These are phyloP conservation scores for Tautogolabrus adspersus DNA, from an alignment of 2,113 vertebrate genomes.

Conservation along the genomic window DNA sequence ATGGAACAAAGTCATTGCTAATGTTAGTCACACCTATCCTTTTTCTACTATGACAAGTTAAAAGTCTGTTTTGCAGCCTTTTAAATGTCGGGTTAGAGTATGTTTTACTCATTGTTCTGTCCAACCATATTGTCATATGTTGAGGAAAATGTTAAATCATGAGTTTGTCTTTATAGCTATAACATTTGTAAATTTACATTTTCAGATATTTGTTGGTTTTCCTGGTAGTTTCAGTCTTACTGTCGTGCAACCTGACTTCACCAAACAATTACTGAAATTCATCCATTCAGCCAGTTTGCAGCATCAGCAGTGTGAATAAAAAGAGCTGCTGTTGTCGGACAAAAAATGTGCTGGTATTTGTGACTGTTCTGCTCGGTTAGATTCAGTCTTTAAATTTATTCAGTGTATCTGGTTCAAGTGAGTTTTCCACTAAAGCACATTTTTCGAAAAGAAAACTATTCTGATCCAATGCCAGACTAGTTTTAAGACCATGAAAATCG, in stretches of 20 bases:
- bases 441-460: slow-evolving; percentile 17
- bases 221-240: no score
- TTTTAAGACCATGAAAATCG: slow-evolving; percentile 40
- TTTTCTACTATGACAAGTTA: neutral
- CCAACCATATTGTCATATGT: no score
- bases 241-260: neutral
- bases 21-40: neutral
- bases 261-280: slow-evolving; percentile 23
- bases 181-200: no score
- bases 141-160: no score
- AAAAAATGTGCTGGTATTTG: slow-evolving; percentile 1
- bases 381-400: slow-evolving; percentile 25
- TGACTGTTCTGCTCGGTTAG: slow-evolving; percentile 9
- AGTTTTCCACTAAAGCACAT: slow-evolving; percentile 31
- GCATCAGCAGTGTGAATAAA: slow-evolving; percentile 31
- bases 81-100: no score
- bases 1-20: neutral
- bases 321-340: slow-evolving; percentile 12
- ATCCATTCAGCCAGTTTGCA: slow-evolving; percentile 10
- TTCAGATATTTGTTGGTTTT: no score
- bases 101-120: no score
- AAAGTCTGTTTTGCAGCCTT: no score
- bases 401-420: slow-evolving; percentile 29
- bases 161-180: no score
- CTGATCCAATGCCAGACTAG: slow-evolving; percentile 7